These are phyloP conservation scores for Melanostigma gelatinosum DNA, from an alignment of 2,113 vertebrate species.

Conservation along the genomic window DNA sequence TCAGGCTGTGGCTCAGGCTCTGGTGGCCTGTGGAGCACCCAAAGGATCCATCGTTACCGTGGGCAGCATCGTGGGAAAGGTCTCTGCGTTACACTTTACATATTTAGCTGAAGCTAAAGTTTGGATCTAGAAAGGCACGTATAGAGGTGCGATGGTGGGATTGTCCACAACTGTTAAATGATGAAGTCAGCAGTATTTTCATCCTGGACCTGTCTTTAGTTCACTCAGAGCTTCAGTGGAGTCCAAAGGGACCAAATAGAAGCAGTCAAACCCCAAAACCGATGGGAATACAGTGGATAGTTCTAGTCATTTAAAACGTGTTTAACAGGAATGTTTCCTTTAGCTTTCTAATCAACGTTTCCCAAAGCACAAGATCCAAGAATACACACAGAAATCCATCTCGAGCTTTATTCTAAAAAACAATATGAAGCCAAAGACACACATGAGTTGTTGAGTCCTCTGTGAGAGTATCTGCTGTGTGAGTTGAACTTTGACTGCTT, in stretches of 20 bases:
- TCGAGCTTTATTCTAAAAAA: not conserved
- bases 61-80: constrained; percentile 91
- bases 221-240: not conserved
- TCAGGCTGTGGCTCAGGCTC: constrained; percentile 86
- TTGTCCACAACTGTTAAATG: not conserved
- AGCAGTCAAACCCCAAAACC: not conserved
- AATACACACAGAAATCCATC: not conserved
- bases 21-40: constrained; percentile 82
- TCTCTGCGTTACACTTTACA: not conserved
- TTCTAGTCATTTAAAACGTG: not conserved
- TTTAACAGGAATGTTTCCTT: not conserved
- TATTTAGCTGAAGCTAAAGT: not conserved
- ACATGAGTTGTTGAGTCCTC: not conserved
- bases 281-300: not conserved
- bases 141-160: not conserved
- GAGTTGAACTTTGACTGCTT: not conserved
- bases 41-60: constrained; percentile 90
- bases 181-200: not conserved
- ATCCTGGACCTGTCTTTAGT: not conserved
- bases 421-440: not conserved
- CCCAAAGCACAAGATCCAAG: not conserved
- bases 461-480: not conserved
- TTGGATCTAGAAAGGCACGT: not conserved
- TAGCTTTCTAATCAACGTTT: not conserved
- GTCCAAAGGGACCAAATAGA: not conserved